A percentile compares a stretch with the other conserved stretches of the same genome.
These are phyloP conservation scores for Pararge aegeria DNA, from an alignment of 1,140 invertebrate genomes.

Conservation along the genomic window DNA sequence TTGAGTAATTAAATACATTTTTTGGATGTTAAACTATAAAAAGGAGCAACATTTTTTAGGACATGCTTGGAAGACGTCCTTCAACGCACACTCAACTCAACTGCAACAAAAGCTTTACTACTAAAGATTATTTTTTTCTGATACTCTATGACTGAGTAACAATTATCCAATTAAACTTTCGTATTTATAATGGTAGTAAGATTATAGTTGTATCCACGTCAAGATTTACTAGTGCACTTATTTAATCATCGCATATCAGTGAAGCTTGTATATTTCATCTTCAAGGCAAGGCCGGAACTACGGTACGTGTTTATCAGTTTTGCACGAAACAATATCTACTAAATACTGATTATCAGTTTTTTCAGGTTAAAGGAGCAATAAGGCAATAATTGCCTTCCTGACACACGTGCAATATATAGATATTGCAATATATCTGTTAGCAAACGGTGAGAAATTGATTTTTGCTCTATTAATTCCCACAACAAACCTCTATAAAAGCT, in stretches of 20 bases:
- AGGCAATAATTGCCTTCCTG: conserved; percentile 18
- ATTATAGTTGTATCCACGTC: no score
- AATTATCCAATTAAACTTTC: no score
- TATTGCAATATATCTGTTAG: conserved; percentile 48
- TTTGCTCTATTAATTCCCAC: conserved; percentile 75
- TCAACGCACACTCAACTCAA: no score
- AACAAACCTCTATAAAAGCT: conserved; percentile 66
- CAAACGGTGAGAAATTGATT: conserved; percentile 67
- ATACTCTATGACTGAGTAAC: no score
- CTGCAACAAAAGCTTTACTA: no score
- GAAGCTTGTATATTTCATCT: background rate
- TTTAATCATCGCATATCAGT: background rate
- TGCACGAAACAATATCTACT: background rate
- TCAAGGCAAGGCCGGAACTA: conserved; percentile 4
- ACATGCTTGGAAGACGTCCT: no score
- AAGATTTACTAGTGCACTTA: no score
- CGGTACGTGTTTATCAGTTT: background rate
- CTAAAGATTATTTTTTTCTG: no score
- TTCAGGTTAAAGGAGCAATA: conserved; percentile 8
- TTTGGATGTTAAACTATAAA: no score
- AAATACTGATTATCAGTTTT: background rate
- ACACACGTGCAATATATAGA: conserved; percentile 21
- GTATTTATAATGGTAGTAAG: no score
- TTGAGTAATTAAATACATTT: no score
- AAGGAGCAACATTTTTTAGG: no score